Conservation (phyloP, 1,140 invertebrate genomes). For the Plectrocnemia conspersa region DNA sequence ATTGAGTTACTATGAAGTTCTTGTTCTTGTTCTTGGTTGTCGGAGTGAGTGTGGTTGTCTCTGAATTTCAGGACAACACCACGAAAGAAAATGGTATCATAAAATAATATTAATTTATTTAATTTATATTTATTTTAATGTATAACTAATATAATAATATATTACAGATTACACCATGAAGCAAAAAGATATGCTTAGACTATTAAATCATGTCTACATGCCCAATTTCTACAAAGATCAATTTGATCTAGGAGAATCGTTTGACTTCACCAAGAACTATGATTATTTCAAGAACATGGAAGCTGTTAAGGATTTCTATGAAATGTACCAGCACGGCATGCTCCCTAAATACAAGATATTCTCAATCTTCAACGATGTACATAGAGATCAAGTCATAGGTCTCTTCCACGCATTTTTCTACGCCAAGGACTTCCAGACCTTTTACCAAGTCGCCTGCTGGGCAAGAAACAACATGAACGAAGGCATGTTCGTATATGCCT, state of each 20-base stretch:
- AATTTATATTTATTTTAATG: too few species aligned
- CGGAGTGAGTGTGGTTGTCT: too few species aligned
- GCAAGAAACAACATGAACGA: slow-evolving; percentile 51
- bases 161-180: too few species aligned
- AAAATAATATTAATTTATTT: too few species aligned
- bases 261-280: slow-evolving; percentile 36
- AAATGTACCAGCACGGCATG: slow-evolving; percentile 48
- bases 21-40: too few species aligned
- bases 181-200: slow-evolving; percentile 41
- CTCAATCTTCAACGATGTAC: slow-evolving; percentile 48
- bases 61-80: too few species aligned
- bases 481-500: slow-evolving; percentile 50
- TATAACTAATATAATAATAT: too few species aligned
- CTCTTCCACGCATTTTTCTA: slow-evolving; percentile 53
- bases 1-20: too few species aligned
- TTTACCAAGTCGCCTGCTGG: slow-evolving; percentile 52
- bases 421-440: slow-evolving; percentile 54
- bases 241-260: slow-evolving; percentile 40
- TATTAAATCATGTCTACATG: slow-evolving; percentile 40
- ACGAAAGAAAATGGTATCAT: too few species aligned
- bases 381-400: slow-evolving; percentile 44
- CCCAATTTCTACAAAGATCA: slow-evolving; percentile 39
- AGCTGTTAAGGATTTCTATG: slow-evolving; percentile 52
- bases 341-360: slow-evolving; percentile 52
- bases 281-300: slow-evolving; percentile 41